Evolutionary conservation across 1,140 invertebrate species (phyloP), one percentile per base, ranked within the genome.

Genomic region (Aphidius ervi): DNA sequence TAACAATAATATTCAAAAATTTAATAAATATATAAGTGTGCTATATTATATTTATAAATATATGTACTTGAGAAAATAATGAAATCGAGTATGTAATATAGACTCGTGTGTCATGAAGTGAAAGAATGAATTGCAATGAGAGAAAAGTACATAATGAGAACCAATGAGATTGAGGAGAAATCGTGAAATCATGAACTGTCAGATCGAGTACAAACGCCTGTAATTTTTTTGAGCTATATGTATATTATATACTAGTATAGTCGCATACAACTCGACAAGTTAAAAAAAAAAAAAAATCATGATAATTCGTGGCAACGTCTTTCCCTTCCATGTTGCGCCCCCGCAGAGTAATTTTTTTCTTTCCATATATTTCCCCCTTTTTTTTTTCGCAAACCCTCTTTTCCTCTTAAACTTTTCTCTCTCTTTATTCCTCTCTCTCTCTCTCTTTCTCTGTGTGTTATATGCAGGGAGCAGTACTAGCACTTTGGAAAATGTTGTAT

Each of bases 281-380:
- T 65, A 65, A 65, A 71, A 75, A 72, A 74, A 74, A 71, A 69
- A 72, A 74, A 74, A 71, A 69, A 74, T 73, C 71, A 76, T 74
- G 68, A 67, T 74, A 74, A 75, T 74, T 68, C 68, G 57, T 40
- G 57, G 57, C 39, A 52, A 52, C 39, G 40, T 58, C 47, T 16
- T 52, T 37, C 42, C 42, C 45, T 43, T 41, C 3, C 45, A 9
- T 39, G 37, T 58, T 48, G 40, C 47, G 48, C 57, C 47, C 57
- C 57, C 57, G 47, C 57, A 42, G 46, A 40, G 54, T 52, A 40
- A 10, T 61, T 45, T 56, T 46, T 56, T 23, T 8, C 9, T 7
- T 56, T 41, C 6, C 8, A 37, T 56, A 10, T 2, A 8, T 49
- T 31, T 42, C 46, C 58, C 54, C 49, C 39, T 43, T 39, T 56